Evolutionary conservation across 2,888 invertebrate genomes (phyloP), one percentile per base, ranked within the genome.

Genomic region (Cheilosia grossa): DNA sequence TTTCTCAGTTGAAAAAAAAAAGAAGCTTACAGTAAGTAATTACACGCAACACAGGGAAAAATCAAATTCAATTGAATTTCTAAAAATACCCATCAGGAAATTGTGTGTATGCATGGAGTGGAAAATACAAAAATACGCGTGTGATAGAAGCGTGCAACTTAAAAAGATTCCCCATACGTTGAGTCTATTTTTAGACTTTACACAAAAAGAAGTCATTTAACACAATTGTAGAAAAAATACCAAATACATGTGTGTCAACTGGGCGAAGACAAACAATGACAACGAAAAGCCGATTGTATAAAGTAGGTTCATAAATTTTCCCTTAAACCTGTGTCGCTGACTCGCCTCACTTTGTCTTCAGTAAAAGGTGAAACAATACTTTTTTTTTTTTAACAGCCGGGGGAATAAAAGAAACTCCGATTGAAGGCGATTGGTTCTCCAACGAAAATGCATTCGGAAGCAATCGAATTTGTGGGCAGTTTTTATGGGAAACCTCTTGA

Each of bases 11-110:
- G 13, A 24, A 24, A 27, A 27, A 27, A 27, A 7, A 27, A 27
- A 6, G 1, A 49, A 47, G 58, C 47, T 24, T 40, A 70, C 70
- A 58, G 13, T 13, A 37, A 58, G 13, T 13, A 37, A 70, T 59
- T 59, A 59, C 51, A 49, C 13, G 9, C 37, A 61, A 59, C 42
- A 27, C n/a, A 40, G 49, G 19, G 9, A 69, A 56, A 56, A 37
- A 21, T 19, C 6, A 53, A 70, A 63, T 61, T 78, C 49, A 79
- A 83, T 69, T 73, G 73, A 70, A 54, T 70, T 83, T 79, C 80
- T 83, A 75, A 80, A 83, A 80, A 83, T 83, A 83, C 10, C 13
- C 47, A 13, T 33, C 69, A 47, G 70, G 63, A 70, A 70, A 70
- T 42, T 63, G 47, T 83, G 53, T 83, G 64, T 59, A 33, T 79